phyloP scores from a whole-genome alignment of 2,113 vertebrate genomes.

The Muntiacus reevesi region DNA sequence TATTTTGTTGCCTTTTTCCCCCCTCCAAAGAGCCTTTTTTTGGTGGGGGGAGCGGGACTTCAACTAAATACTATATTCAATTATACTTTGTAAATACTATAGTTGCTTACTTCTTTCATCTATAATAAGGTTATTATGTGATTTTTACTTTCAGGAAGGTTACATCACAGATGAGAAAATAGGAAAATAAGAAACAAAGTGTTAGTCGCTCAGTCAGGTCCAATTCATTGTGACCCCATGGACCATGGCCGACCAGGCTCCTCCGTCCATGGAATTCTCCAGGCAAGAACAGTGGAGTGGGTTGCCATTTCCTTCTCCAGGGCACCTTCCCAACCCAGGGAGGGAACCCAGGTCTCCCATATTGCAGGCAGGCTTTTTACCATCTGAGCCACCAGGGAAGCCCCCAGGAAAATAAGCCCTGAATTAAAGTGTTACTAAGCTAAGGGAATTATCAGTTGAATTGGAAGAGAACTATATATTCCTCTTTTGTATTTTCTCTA shows the following conservation, averaged over 20 bases:
- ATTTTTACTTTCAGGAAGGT: conserved; percentile 15
- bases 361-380: not conserved
- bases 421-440: conserved; percentile 4
- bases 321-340: not conserved
- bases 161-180: conserved; percentile 14
- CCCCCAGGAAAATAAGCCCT: not conserved
- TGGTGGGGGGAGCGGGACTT: not conserved
- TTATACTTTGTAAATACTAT: not conserved
- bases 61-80: not conserved
- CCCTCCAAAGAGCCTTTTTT: not conserved
- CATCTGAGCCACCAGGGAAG: not conserved
- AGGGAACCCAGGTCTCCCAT: not conserved
- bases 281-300: not conserved
- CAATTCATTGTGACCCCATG: not conserved
- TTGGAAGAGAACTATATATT: not conserved
- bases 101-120: not conserved
- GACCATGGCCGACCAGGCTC: not conserved
- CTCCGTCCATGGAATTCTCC: not conserved
- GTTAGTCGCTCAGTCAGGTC: not conserved
- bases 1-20: not conserved
- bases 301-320: not conserved
- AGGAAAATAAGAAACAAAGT: not conserved
- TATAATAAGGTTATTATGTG: not conserved
- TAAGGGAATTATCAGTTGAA: not conserved
- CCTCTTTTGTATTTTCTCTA: not conserved